Base-by-base conservation (phyloP, 2,113 vertebrate genomes). In the Cephalophus harveyi region DNA sequence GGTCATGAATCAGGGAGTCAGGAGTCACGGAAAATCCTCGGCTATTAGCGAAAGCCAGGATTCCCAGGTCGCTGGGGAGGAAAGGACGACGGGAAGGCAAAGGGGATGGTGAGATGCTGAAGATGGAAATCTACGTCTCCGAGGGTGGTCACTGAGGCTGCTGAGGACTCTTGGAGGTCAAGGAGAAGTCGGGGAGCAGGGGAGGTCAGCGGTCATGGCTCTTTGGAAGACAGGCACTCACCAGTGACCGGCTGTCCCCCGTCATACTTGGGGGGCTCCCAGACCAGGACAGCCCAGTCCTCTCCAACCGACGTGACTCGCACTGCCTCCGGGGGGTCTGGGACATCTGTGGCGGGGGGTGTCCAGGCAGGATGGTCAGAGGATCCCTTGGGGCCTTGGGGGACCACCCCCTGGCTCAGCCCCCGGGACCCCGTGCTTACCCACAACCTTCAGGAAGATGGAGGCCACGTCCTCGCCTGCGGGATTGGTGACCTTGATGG, bases 201-300 rank as follows among this genome's bases (percentile, higher is more conserved):
- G n/a, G 33, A 62, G 54, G 21, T 81, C 12, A 19, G 76, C 60
- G 7, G 76, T 46, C 21, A n/a, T 1, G 6, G 67, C 78, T 33
- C 62, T 9, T 57, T 1, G n/a, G 76, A 7, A 4, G 8, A 0
- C 1, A 2, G 28, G 25, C 36, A 36, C 92, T 96, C 98, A 99
- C 99, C 99, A 82, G 99, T 99, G 87, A 99, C 9, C 0, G 99
- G 98, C 81, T 99, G 98, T 0, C 99, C 99, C 2, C 99, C 99
- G 2, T 99, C 99, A 6, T 98, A 99, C 4, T 98, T 96, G 2
- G 99, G 99, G 1, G 99, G 98, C 3, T 99, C 99, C 99, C 99
- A 99, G 62, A 98, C 98, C 92, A 99, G 97, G 30, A 97, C 97
- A 95, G 99, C 99, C 91, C 98, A 98, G 83, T 99, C 99, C 96